Percentiles rank a stretch among this genome's conserved stretches.
Conservation (phyloP, 2,797 vertebrate genomes). For the Ambastaia sidthimunki region DNA sequence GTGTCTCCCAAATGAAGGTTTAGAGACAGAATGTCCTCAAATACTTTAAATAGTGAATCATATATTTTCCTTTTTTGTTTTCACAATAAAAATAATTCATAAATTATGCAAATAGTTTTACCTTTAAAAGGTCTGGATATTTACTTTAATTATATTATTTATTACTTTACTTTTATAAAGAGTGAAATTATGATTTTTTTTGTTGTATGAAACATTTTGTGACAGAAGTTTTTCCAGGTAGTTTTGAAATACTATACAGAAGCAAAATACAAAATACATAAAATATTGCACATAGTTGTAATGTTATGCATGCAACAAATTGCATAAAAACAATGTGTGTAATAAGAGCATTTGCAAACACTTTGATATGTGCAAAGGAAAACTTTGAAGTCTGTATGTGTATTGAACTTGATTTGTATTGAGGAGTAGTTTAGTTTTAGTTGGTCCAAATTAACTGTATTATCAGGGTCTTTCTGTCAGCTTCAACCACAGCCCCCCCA, state of each 20-base stretch:
- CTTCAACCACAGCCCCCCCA: neutral
- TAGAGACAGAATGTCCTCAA: constrained; percentile 11
- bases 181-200: too few relatives aligned
- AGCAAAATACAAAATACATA: neutral
- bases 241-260: too few relatives aligned
- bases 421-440: neutral
- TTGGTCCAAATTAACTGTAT: neutral
- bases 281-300: neutral
- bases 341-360: neutral
- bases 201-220: too few relatives aligned
- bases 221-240: too few relatives aligned
- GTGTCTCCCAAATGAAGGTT: constrained; percentile 17
- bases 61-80: neutral
- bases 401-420: neutral
- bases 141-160: too few relatives aligned
- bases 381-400: neutral
- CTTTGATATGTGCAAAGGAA: neutral
- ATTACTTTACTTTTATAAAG: too few relatives aligned
- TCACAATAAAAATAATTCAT: neutral
- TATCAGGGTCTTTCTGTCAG: constrained; percentile 16
- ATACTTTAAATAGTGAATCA: constrained; percentile 2
- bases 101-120: neutral
- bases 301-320: neutral
- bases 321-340: neutral
- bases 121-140: too few relatives aligned